Evolutionary conservation across 2,113 vertebrate species (phyloP).

Genomic region (Anthoscopus minutus): DNA sequence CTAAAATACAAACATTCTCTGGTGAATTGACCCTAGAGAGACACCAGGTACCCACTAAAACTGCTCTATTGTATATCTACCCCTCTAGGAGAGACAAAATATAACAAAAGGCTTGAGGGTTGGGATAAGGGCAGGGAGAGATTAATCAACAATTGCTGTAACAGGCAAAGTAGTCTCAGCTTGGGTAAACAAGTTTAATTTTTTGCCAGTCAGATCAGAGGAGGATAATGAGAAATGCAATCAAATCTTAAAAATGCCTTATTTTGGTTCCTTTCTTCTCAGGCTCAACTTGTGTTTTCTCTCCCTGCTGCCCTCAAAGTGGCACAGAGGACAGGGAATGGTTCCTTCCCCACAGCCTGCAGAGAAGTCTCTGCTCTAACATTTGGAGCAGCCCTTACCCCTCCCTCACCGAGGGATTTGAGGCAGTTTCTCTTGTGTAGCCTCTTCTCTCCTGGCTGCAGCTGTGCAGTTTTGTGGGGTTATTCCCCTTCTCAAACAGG

Average conservation of each 20-base stretch:
- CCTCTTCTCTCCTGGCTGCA: neutral
- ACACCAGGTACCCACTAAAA: neutral
- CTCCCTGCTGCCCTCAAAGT: neutral
- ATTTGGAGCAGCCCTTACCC: too few relatives aligned
- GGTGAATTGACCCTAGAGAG: neutral
- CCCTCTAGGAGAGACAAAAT: neutral
- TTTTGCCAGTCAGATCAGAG: neutral
- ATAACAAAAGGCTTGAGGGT: neutral
- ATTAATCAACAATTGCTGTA: neutral
- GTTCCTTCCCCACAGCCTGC: neutral
- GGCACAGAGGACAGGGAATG: neutral
- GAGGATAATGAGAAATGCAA: neutral
- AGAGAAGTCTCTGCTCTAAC: neutral
- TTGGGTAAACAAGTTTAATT: neutral
- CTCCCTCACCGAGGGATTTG: neutral
- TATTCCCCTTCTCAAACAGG: rapidly evolving
- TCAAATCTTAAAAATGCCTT: neutral
- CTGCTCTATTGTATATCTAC: neutral
- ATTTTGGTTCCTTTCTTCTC: neutral
- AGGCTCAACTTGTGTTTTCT: neutral
- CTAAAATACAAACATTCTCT: neutral
- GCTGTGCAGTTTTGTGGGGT: neutral
- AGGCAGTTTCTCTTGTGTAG: rapidly evolving
- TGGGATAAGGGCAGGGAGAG: neutral
- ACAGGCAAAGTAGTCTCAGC: neutral